Evolutionary conservation across 2,888 invertebrate genomes (phyloP).

Genomic region (Sicus ferrugineus): DNA sequence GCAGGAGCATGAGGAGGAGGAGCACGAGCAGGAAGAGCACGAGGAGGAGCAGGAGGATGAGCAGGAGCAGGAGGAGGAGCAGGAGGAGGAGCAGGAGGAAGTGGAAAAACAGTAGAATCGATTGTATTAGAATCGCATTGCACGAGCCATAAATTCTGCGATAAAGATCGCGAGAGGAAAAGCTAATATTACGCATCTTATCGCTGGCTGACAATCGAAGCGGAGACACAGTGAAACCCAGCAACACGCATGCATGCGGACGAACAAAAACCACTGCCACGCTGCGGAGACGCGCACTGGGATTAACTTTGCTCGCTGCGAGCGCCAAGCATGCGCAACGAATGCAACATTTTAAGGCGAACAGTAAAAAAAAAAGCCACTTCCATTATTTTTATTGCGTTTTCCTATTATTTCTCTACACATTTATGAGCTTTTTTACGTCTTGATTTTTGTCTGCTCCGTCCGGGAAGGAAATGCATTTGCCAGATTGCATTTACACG

Average conservation of each 20-base stretch:
- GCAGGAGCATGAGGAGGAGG: background rate
- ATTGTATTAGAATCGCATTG: constrained; percentile 12
- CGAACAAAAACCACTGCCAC: background rate
- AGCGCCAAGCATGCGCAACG: constrained; percentile 10
- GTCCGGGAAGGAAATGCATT: constrained; percentile 27
- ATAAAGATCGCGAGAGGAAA: constrained; percentile 24
- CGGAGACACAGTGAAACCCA: background rate
- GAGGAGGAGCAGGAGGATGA: background rate
- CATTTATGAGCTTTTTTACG: background rate
- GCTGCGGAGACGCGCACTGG: background rate
- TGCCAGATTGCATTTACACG: constrained; percentile 26
- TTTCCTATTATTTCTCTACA: background rate
- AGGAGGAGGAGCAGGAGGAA: background rate
- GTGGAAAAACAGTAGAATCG: background rate
- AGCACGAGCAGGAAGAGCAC: background rate
- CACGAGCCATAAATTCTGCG: constrained; percentile 21
- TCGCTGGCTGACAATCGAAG: constrained; percentile 8
- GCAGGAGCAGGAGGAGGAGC: background rate
- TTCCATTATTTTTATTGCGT: background rate
- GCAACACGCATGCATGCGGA: background rate
- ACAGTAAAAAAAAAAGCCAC: too few species aligned
- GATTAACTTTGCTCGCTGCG: background rate
- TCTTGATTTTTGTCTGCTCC: background rate
- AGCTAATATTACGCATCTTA: constrained; percentile 23
- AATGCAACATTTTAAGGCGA: constrained; percentile 12